These are phyloP conservation scores for Nibea albiflora DNA, from an alignment of 2,113 vertebrate genomes.

Conservation along the genomic window DNA sequence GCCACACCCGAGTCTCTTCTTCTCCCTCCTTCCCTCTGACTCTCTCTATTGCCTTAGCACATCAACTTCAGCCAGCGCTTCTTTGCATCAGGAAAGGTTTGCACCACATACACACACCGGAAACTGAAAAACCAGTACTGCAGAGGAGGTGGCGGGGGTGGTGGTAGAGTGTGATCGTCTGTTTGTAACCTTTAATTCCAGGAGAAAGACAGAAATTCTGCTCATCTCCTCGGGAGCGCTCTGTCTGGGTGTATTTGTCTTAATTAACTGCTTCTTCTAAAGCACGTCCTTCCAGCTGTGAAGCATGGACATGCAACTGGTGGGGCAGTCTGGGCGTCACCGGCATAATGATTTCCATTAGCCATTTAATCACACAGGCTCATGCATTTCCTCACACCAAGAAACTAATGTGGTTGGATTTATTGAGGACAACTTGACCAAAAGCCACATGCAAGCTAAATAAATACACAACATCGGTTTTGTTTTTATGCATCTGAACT, in stretches of 20 bases:
- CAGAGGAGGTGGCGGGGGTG: background rate
- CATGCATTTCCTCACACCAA: background rate
- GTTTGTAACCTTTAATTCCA: background rate
- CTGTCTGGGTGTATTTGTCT: background rate
- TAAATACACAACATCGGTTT: background rate
- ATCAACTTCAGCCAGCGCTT: background rate
- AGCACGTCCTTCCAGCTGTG: slow-evolving; percentile 4
- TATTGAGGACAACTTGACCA: no score
- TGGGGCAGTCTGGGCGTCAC: background rate
- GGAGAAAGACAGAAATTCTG: background rate
- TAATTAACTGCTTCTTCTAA: background rate
- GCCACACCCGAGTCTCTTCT: slow-evolving; percentile 64
- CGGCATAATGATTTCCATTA: background rate
- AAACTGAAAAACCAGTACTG: background rate
- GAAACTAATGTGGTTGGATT: background rate
- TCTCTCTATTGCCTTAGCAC: slow-evolving; percentile 12
- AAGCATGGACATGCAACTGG: background rate
- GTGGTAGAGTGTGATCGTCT: background rate
- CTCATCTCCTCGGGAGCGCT: background rate
- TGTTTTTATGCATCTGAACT: background rate
- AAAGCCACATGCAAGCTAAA: background rate
- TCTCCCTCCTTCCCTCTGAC: background rate
- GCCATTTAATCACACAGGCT: slow-evolving; percentile 1
- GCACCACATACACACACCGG: background rate
- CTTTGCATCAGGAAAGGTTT: background rate